Evolutionary conservation across 35 echinoderm and acorn worm species (phyloP).

Genomic region (Ophioderma brevispina): DNA sequence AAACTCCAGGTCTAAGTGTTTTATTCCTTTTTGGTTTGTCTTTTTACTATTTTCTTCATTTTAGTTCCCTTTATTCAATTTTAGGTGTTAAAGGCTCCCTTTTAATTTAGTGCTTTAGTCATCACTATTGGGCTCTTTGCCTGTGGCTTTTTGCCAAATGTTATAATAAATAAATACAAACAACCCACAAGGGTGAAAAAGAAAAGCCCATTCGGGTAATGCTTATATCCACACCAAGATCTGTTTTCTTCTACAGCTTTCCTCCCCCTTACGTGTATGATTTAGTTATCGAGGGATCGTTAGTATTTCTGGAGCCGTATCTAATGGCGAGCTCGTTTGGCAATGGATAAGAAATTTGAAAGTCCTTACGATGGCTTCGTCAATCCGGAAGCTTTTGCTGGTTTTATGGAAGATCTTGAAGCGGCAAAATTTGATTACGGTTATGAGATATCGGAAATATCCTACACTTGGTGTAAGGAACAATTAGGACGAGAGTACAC

Average conservation of each 20-base stretch:
- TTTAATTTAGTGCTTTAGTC: no score
- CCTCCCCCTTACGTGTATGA: no score
- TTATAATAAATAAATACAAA: no score
- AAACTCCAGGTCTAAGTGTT: no score
- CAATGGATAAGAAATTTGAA: neutral
- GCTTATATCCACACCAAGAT: neutral
- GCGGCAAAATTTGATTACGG: neutral
- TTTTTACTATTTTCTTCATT: no score
- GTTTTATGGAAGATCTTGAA: neutral
- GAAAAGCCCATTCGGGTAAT: neutral
- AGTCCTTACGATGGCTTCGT: neutral
- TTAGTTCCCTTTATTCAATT: no score
- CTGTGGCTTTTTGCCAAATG: no score
- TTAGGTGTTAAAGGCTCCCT: no score
- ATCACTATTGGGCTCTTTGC: no score
- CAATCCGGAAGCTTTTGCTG: neutral
- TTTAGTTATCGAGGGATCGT: neutral
- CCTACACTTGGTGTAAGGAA: neutral
- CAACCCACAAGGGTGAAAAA: no score
- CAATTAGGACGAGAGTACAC: neutral
- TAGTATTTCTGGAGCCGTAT: neutral
- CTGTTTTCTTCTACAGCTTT: neutral
- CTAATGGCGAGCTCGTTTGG: neutral
- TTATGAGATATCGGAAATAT: neutral
- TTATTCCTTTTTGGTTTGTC: no score